Evolutionary conservation across 2,888 invertebrate genomes (phyloP).

Genomic region (Ochropleura leucogaster): DNA sequence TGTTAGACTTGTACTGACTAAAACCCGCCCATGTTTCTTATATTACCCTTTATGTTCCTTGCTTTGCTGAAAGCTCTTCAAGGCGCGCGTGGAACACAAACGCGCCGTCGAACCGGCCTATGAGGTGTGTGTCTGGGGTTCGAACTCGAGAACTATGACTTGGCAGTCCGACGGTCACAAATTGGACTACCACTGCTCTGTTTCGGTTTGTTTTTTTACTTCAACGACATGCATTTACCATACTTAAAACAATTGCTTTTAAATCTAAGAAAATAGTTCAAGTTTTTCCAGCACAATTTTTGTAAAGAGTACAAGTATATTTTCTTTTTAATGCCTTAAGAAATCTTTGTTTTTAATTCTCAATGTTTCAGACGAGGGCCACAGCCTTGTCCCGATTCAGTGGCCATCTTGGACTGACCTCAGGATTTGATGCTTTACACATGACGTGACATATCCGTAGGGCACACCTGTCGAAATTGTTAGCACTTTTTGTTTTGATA

Average conservation of each 20-base stretch:
- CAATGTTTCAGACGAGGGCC: conserved; percentile 3
- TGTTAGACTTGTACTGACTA: too few relatives aligned
- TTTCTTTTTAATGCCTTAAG: neutral
- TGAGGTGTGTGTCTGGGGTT: too few relatives aligned
- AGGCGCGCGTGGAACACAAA: too few relatives aligned
- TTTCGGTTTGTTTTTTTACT: conserved; percentile 3
- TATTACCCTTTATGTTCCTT: too few relatives aligned
- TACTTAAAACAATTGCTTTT: neutral
- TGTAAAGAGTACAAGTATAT: neutral
- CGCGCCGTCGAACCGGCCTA: too few relatives aligned
- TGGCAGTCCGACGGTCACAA: too few relatives aligned
- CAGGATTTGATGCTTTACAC: neutral
- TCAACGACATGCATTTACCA: neutral
- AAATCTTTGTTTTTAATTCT: conserved; percentile 4
- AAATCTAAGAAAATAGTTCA: neutral
- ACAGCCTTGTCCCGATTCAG: conserved; percentile 31
- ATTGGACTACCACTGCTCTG: too few relatives aligned
- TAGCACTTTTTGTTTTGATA: neutral
- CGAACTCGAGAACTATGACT: too few relatives aligned
- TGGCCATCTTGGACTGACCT: conserved; percentile 27
- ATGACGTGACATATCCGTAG: neutral
- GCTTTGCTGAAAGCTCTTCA: too few relatives aligned
- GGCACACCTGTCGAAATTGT: neutral
- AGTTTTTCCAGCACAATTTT: neutral
- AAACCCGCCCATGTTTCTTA: too few relatives aligned